phyloP scores from a whole-genome alignment of 2,797 vertebrate species.

The Lepilemur septentrionalis region DNA sequence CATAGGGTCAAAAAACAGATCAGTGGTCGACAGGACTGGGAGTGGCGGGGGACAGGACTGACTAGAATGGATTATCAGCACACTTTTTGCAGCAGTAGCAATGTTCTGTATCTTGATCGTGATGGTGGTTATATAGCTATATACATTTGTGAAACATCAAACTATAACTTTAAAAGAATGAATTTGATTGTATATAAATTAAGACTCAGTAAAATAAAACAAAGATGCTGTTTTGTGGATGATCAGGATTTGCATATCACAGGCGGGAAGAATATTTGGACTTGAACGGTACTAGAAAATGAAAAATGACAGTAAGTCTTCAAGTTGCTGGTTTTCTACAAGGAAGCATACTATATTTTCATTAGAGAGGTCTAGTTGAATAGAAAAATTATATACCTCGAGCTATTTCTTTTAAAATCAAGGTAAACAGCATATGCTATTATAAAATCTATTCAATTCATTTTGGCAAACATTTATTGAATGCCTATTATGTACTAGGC shows the following conservation, averaged over 20 bases:
- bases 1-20: not conserved
- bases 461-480: not conserved
- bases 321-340: not conserved
- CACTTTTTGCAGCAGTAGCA: not conserved
- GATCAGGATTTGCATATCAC: not conserved
- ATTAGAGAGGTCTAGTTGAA: conserved; percentile 16
- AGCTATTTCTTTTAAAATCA: conserved; percentile 32
- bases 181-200: conserved; percentile 13
- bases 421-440: not conserved
- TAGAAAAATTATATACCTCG: conserved; percentile 6
- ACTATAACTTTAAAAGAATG: not conserved
- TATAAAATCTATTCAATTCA: not conserved
- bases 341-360: conserved; percentile 1
- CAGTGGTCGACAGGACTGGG: not conserved
- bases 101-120: not conserved
- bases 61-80: not conserved
- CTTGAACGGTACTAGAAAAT: not conserved
- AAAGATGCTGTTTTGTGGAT: not conserved
- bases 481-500: not conserved
- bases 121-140: not conserved
- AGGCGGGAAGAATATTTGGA: not conserved
- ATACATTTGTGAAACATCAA: not conserved
- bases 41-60: not conserved
- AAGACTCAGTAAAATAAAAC: conserved; percentile 10
- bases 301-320: not conserved